phyloP scores from a whole-genome alignment of 2,888 invertebrate genomes.

The Theretra japonica region DNA sequence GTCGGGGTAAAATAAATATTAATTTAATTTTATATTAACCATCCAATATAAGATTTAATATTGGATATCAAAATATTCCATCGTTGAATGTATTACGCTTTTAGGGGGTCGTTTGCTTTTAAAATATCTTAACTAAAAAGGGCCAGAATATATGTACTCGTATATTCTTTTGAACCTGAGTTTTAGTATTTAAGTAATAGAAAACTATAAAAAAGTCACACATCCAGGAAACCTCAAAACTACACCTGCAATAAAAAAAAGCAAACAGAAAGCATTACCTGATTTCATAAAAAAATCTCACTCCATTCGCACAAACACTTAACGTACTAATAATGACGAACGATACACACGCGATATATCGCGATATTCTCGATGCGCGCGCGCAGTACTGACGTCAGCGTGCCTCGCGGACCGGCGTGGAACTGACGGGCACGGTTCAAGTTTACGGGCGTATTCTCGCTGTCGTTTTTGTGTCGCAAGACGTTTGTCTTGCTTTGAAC shows the following conservation, averaged over 20 bases:
- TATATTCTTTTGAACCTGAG: too few relatives aligned
- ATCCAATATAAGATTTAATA: too few relatives aligned
- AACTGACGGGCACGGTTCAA: slow-evolving; percentile 30
- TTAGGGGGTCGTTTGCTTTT: too few relatives aligned
- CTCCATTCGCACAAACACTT: slow-evolving; percentile 26
- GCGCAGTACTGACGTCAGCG: slow-evolving; percentile 16
- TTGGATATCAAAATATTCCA: too few relatives aligned
- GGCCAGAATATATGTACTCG: too few relatives aligned
- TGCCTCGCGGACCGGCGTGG: background rate
- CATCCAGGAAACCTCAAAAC: too few relatives aligned
- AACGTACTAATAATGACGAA: slow-evolving; percentile 3
- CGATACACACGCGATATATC: slow-evolving; percentile 22
- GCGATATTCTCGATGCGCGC: slow-evolving; percentile 20
- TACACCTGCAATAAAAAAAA: background rate
- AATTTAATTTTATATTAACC: too few relatives aligned
- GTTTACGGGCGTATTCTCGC: slow-evolving; percentile 32
- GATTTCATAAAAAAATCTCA: background rate
- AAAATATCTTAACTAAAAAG: too few relatives aligned
- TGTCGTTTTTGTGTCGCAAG: slow-evolving; percentile 21
- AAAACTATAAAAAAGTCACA: too few relatives aligned
- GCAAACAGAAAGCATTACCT: slow-evolving; percentile 12
- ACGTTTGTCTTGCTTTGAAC: slow-evolving; percentile 19
- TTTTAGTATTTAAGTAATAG: too few relatives aligned
- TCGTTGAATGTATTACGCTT: too few relatives aligned
- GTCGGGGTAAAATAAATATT: too few relatives aligned